Conservation (phyloP, 2,888 invertebrate genomes). For the Torymus aiolomorphi region DNA sequence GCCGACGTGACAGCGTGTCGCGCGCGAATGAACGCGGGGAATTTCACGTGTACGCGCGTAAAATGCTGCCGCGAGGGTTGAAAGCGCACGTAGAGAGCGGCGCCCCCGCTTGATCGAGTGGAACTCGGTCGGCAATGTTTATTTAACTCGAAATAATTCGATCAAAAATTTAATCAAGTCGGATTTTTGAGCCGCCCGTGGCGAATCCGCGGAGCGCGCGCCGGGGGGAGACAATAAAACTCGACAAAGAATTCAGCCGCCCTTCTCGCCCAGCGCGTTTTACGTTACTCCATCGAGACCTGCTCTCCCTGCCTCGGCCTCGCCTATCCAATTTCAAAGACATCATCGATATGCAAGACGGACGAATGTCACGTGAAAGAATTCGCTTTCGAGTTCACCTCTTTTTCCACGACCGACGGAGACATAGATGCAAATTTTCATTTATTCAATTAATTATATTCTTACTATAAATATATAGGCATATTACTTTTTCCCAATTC, state of each 20-base stretch:
- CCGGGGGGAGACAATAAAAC: conserved; percentile 68
- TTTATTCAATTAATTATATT: too few relatives aligned
- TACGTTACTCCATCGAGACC: conserved; percentile 51
- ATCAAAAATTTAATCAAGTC: conserved; percentile 76
- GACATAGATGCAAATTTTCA: too few relatives aligned
- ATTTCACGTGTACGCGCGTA: neutral
- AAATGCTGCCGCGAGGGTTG: conserved; percentile 16
- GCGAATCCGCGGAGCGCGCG: conserved; percentile 66
- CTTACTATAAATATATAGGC: too few relatives aligned
- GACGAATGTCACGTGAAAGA: conserved; percentile 25
- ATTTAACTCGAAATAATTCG: conserved; percentile 75
- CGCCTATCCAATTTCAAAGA: conserved; percentile 60
- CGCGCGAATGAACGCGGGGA: neutral
- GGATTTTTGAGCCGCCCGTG: conserved; percentile 73
- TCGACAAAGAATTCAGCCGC: conserved; percentile 65
- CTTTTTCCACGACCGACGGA: neutral
- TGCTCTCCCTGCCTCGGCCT: conserved; percentile 34
- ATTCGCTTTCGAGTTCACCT: conserved; percentile 36
- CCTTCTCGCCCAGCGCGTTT: conserved; percentile 22
- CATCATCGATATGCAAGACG: conserved; percentile 52
- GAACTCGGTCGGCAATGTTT: conserved; percentile 65
- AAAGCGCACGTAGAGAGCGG: neutral
- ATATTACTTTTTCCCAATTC: too few relatives aligned
- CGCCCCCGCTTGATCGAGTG: conserved; percentile 5
- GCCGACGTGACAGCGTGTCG: neutral